Percentiles rank a stretch among this genome's conserved stretches.
These are phyloP conservation scores for Chorisops tibialis DNA, from an alignment of 2,888 invertebrate genomes.

Conservation along the genomic window DNA sequence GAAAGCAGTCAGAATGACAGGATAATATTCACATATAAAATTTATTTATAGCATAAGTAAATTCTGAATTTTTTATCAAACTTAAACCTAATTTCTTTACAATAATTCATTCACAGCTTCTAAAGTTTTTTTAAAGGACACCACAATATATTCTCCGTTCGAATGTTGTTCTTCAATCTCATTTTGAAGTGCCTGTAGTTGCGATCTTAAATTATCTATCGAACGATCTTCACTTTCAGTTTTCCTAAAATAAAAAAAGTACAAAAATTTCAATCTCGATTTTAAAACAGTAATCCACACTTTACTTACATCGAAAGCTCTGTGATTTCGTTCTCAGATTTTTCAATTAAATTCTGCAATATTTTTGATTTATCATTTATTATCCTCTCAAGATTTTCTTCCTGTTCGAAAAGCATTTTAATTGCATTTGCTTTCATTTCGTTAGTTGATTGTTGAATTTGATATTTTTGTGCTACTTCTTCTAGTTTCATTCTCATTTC, in stretches of 20 bases:
- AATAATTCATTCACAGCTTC: background rate
- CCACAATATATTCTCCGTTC: background rate
- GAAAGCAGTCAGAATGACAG: no score
- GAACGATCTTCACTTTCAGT: background rate
- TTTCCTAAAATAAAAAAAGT: background rate
- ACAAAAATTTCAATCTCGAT: background rate
- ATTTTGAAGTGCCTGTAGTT: background rate
- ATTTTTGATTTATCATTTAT: background rate
- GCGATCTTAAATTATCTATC: background rate
- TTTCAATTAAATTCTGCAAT: background rate
- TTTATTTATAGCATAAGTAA: no score
- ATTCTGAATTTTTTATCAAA: no score
- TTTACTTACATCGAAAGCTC: slow-evolving; percentile 6
- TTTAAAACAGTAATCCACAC: background rate
- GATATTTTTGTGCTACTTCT: slow-evolving; percentile 5
- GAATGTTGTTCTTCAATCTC: background rate
- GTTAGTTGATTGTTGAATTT: background rate
- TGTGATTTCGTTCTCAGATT: background rate
- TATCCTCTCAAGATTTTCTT: slow-evolving; percentile 3
- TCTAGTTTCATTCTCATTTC: slow-evolving; percentile 11
- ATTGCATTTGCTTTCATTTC: slow-evolving; percentile 16
- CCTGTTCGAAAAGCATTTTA: slow-evolving; percentile 13
- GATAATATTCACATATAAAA: no score
- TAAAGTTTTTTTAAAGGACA: background rate
- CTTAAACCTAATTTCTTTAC: no score